A percentile compares a stretch with the other conserved stretches of the same genome.
Conservation (phyloP, 2,888 invertebrate species). For the Rosalia funebris region DNA sequence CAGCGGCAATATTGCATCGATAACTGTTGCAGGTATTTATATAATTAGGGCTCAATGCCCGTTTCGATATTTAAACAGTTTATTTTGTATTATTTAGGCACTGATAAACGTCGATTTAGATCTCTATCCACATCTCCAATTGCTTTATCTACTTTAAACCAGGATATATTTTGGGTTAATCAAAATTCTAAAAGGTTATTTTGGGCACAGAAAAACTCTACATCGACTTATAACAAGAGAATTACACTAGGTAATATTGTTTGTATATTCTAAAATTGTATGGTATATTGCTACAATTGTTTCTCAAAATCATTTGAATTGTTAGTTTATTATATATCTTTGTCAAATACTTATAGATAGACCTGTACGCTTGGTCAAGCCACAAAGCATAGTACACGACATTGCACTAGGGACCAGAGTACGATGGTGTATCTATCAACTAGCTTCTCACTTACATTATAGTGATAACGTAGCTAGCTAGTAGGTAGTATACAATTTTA, state of each 20-base stretch:
- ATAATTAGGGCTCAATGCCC: not conserved
- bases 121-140: slow-evolving; percentile 63
- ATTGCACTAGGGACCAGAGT: too few relatives aligned
- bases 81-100: slow-evolving; percentile 49
- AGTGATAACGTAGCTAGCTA: too few relatives aligned
- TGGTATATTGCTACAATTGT: slow-evolving; percentile 15
- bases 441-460: too few relatives aligned
- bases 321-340: too few relatives aligned
- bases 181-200: slow-evolving; percentile 68
- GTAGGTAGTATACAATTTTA: too few relatives aligned
- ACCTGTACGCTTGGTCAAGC: too few relatives aligned
- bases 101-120: slow-evolving; percentile 60
- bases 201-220: slow-evolving; percentile 69
- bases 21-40: slow-evolving; percentile 70
- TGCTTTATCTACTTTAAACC: slow-evolving; percentile 70
- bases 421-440: too few relatives aligned
- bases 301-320: too few relatives aligned
- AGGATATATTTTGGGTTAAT: slow-evolving; percentile 77
- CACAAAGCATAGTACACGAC: too few relatives aligned
- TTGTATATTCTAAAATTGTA: not conserved
- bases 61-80: slow-evolving; percentile 17
- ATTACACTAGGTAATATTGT: slow-evolving; percentile 59
- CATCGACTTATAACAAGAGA: slow-evolving; percentile 57
- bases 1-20: slow-evolving; percentile 72
- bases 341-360: too few relatives aligned